These are phyloP conservation scores for Lophotis ruficrista DNA, from an alignment of 2,113 vertebrate species.

Conservation along the genomic window DNA sequence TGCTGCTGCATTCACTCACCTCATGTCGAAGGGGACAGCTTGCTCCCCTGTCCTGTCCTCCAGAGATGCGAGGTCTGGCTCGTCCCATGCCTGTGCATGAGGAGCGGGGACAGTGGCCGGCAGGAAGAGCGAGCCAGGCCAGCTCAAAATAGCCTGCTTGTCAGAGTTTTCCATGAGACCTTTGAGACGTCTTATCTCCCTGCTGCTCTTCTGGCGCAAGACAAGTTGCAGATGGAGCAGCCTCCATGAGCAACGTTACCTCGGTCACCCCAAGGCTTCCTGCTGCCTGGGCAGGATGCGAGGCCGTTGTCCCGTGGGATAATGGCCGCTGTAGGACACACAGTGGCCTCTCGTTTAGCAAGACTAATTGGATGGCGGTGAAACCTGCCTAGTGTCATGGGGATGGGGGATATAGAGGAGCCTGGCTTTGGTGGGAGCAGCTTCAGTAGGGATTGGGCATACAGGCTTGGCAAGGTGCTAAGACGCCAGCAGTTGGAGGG, in stretches of 20 bases:
- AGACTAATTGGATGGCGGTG: background rate
- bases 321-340: background rate
- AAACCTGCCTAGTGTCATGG: background rate
- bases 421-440: background rate
- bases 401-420: fast-evolving
- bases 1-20: background rate
- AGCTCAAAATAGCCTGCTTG: conserved; percentile 36
- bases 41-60: background rate
- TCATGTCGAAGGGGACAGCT: fast-evolving
- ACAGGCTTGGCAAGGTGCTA: background rate
- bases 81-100: background rate
- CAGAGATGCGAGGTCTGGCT: background rate
- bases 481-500: fast-evolving
- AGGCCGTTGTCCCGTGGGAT: background rate
- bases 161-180: conserved; percentile 37
- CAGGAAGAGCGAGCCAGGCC: background rate
- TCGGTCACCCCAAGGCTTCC: background rate
- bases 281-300: fast-evolving
- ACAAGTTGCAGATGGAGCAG: conserved; percentile 7
- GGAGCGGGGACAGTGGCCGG: background rate
- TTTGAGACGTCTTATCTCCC: conserved; percentile 24
- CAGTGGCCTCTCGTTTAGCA: background rate
- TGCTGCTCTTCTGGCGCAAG: background rate
- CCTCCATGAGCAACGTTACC: background rate
- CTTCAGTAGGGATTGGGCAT: background rate